phyloP scores from a whole-genome alignment of 1,140 invertebrate species.

The Trichonephila clavata region DNA sequence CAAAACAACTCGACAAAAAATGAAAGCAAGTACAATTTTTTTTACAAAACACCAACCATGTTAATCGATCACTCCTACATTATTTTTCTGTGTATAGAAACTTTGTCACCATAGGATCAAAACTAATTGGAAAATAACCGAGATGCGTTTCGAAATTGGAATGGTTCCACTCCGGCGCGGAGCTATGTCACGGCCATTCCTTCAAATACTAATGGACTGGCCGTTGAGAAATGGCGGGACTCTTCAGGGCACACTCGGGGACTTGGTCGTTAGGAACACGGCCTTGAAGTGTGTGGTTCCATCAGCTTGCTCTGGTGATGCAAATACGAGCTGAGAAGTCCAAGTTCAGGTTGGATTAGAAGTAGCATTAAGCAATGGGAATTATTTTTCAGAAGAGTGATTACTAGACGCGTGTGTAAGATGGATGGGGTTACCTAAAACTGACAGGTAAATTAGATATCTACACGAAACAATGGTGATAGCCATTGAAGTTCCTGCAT shows the following conservation, averaged over 20 bases:
- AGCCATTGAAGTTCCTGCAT: too few species aligned
- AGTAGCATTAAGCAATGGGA: background rate
- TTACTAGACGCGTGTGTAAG: background rate
- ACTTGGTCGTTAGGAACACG: background rate
- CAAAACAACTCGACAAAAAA: background rate
- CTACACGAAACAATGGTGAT: too few species aligned
- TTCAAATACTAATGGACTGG: background rate
- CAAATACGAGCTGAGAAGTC: background rate
- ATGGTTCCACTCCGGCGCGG: conserved; percentile 24
- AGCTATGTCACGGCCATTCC: conserved; percentile 44
- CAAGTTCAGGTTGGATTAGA: background rate
- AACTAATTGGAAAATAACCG: conserved; percentile 42
- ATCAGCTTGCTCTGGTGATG: background rate
- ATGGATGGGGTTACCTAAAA: background rate
- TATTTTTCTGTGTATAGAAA: background rate
- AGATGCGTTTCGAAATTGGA: conserved; percentile 27
- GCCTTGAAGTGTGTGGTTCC: background rate
- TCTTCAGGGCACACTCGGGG: conserved; percentile 5
- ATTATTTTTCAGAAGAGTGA: background rate
- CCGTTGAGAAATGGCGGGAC: background rate
- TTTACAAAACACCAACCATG: conserved; percentile 20
- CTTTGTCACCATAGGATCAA: background rate
- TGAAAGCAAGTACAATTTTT: background rate
- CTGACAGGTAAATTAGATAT: too few species aligned
- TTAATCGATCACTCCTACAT: conserved; percentile 1